Percentiles rank a stretch among this genome's conserved stretches.
phyloP scores from a whole-genome alignment of 2,888 invertebrate species.

The Suillia variegata region DNA sequence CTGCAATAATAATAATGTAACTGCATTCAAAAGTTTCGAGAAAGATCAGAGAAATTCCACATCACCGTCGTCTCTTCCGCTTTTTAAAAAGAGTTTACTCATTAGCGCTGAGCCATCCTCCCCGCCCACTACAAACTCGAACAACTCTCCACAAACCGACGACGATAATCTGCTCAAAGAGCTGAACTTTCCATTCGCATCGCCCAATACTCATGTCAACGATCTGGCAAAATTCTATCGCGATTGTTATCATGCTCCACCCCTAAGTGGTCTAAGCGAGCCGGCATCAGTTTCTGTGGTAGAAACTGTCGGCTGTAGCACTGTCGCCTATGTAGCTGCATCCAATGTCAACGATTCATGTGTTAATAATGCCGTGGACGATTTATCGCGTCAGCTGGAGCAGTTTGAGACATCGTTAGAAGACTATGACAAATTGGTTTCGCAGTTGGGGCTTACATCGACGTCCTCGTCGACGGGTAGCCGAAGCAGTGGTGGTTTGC shows the following conservation, averaged over 20 bases:
- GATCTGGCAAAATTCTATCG: slow-evolving; percentile 62
- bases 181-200: slow-evolving; percentile 62
- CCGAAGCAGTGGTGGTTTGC: slow-evolving; percentile 52
- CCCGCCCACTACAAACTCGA: slow-evolving; percentile 16
- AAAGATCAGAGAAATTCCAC: slow-evolving; percentile 34
- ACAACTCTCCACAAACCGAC: slow-evolving; percentile 42
- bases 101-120: slow-evolving; percentile 44
- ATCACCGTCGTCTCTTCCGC: too few relatives aligned
- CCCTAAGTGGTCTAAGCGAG: slow-evolving; percentile 46
- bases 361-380: slow-evolving; percentile 51
- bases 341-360: too few relatives aligned
- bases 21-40: slow-evolving; percentile 50
- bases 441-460: slow-evolving; percentile 52
- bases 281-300: too few relatives aligned
- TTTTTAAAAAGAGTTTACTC: slow-evolving; percentile 51
- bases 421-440: slow-evolving; percentile 61
- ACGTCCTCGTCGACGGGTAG: slow-evolving; percentile 54
- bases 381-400: slow-evolving; percentile 59
- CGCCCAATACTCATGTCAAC: slow-evolving; percentile 57
- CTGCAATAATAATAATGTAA: slow-evolving; percentile 33
- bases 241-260: slow-evolving; percentile 61
- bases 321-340: slow-evolving; percentile 24
- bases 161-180: slow-evolving; percentile 61
- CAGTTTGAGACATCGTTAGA: slow-evolving; percentile 60
- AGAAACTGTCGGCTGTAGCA: slow-evolving; percentile 27